Evolutionary conservation across 2,113 vertebrate species (phyloP).

Genomic region (Sinocyclocheilus grahami): DNA sequence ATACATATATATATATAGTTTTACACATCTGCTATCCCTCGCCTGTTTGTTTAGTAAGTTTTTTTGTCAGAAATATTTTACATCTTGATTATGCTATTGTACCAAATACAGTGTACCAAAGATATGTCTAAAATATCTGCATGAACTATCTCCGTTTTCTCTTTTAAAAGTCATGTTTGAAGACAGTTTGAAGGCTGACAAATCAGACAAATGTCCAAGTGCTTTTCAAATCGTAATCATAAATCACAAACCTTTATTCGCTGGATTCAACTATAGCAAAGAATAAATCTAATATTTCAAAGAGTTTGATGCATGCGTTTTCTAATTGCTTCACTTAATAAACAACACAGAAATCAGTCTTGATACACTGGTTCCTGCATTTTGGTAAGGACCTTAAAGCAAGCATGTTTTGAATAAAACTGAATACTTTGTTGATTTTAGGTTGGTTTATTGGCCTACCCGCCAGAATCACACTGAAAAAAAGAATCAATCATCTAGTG

Average conservation of each 20-base stretch:
- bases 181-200: background rate
- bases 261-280: background rate
- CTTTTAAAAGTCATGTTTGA: background rate
- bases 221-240: background rate
- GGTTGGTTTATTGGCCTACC: background rate
- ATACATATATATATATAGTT: too few relatives aligned
- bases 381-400: background rate
- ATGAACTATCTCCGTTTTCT: background rate
- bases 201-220: background rate
- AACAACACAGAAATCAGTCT: background rate
- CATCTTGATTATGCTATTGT: background rate
- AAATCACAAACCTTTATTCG: background rate
- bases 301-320: background rate
- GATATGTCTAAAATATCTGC: background rate
- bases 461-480: background rate
- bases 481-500: background rate
- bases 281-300: background rate
- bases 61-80: background rate
- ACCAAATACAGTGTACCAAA: background rate
- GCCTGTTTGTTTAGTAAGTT: background rate
- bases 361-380: background rate
- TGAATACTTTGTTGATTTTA: conserved; percentile 2
- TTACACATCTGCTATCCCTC: background rate
- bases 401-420: background rate
- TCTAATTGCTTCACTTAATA: background rate